Base-by-base conservation (phyloP, 2,113 vertebrate genomes). In the Onychostruthus taczanowskii region DNA sequence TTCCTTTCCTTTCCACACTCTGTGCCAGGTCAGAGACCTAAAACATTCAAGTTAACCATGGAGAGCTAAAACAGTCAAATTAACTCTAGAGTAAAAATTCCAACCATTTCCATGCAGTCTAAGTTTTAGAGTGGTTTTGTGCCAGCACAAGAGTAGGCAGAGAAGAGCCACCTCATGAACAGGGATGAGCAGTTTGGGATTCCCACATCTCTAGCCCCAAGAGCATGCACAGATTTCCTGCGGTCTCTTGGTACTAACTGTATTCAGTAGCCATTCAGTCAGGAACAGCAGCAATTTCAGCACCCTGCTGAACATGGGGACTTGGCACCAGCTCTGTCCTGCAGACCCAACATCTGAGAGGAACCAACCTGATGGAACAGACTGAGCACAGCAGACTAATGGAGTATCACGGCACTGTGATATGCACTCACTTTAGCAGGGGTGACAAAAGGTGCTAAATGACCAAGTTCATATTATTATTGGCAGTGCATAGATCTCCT, bases 331-430 rank as follows among this genome's bases (percentile, higher is more conserved):
- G 24, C 33, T 59, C n/a, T 4, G 3, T 33, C 55, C 47, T 15
- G 13, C 33, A 92, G 35, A 73, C 14, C 13, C 67, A 53, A 2
- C 3, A 4, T 22, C n/a, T 49, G 37, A 61, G 53, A 90, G 20
- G n/a, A 93, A 85, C 5, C 26, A 66, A 15, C 8, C 16, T 21
- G 20, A 53, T 1, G 12, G 41, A 76, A 64, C 8, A 84, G 55
- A 61, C 1, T 16, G 50, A 85, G 56, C 53, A n/a, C 24, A 53
- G 50, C 16, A 28, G 24, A 20, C 22, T 30, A 59, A 59, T 0
- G 1, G 44, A 85, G 19, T 23, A 53, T 6, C 41, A n/a, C 0
- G 0, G 50, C 84, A 52, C 41, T 15, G 28, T 1, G 6, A 69
- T 52, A 72, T 33, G n/a, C 46, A 67, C 30, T 72, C 33, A 82